Percentiles rank a stretch among this genome's conserved stretches.
These are phyloP conservation scores for Acleris cristana DNA, from an alignment of 2,888 invertebrate species.

Conservation along the genomic window DNA sequence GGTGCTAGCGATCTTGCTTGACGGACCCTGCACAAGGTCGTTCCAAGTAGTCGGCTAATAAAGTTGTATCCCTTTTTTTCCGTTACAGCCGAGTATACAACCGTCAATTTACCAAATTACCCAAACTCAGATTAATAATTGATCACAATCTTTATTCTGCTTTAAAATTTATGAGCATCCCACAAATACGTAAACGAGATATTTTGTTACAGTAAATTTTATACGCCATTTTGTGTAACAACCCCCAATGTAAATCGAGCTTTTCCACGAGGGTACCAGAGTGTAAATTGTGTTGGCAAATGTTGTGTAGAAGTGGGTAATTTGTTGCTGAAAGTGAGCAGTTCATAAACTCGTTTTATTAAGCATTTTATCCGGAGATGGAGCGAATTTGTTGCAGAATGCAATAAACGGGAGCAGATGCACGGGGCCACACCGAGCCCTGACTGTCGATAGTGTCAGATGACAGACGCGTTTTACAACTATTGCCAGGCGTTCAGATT, in stretches of 20 bases:
- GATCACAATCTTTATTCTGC: slow-evolving; percentile 33
- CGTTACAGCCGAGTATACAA: neutral
- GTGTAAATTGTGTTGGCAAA: slow-evolving; percentile 30
- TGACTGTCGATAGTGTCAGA: too few relatives aligned
- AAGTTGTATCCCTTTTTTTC: too few relatives aligned
- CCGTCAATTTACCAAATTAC: slow-evolving; percentile 14
- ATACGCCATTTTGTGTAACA: slow-evolving; percentile 17
- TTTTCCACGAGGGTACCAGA: slow-evolving; percentile 11
- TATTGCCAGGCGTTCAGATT: too few relatives aligned
- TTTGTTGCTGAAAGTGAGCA: slow-evolving; percentile 51
- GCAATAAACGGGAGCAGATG: slow-evolving; percentile 47
- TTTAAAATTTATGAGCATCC: slow-evolving; percentile 29
- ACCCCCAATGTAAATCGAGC: neutral
- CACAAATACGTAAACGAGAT: slow-evolving; percentile 29
- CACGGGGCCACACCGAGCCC: slow-evolving; percentile 6
- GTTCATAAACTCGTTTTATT: slow-evolving; percentile 54
- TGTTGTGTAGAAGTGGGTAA: slow-evolving; percentile 41
- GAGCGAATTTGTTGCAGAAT: slow-evolving; percentile 45
- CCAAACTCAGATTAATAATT: slow-evolving; percentile 26
- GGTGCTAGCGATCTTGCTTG: too few relatives aligned
- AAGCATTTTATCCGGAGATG: slow-evolving; percentile 52
- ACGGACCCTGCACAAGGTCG: too few relatives aligned
- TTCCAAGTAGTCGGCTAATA: too few relatives aligned
- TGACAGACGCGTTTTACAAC: too few relatives aligned
- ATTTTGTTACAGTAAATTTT: slow-evolving; percentile 28